These are phyloP conservation scores for Neodiprion pinetum DNA, from an alignment of 1,140 invertebrate genomes.

Conservation along the genomic window DNA sequence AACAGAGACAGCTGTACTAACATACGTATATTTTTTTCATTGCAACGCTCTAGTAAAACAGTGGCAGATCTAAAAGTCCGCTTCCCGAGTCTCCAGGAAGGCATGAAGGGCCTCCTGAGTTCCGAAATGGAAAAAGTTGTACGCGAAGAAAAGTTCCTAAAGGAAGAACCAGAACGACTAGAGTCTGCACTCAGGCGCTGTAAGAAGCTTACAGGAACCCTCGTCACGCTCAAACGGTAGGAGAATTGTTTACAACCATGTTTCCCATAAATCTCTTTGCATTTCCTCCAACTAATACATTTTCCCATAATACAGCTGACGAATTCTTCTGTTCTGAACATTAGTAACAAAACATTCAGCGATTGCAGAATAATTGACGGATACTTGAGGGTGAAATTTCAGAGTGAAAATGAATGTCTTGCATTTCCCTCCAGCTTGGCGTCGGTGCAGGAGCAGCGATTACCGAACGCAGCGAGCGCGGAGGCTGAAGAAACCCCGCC, in stretches of 20 bases:
- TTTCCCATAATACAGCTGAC: too few relatives aligned
- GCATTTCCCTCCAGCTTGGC: constrained; percentile 75
- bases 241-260: constrained; percentile 11
- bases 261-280: too few relatives aligned
- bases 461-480: constrained; percentile 69
- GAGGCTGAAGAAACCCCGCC: constrained; percentile 69
- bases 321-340: too few relatives aligned
- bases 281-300: too few relatives aligned
- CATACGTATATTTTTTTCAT: too few relatives aligned
- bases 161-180: constrained; percentile 92
- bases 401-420: neutral
- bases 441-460: constrained; percentile 92
- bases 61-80: constrained; percentile 93
- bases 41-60: constrained; percentile 76
- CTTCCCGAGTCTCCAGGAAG: constrained; percentile 89
- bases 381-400: too few relatives aligned
- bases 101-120: constrained; percentile 85
- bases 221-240: constrained; percentile 96
- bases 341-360: too few relatives aligned
- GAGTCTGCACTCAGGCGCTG: constrained; percentile 90
- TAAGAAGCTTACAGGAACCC: constrained; percentile 94
- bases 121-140: constrained; percentile 95
- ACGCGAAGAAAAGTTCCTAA: constrained; percentile 94
- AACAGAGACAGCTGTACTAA: too few relatives aligned
- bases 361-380: too few relatives aligned